Evolutionary conservation across 2,797 vertebrate genomes (phyloP), one percentile per base, ranked within the genome.

Genomic region (Okamejei kenojei): DNA sequence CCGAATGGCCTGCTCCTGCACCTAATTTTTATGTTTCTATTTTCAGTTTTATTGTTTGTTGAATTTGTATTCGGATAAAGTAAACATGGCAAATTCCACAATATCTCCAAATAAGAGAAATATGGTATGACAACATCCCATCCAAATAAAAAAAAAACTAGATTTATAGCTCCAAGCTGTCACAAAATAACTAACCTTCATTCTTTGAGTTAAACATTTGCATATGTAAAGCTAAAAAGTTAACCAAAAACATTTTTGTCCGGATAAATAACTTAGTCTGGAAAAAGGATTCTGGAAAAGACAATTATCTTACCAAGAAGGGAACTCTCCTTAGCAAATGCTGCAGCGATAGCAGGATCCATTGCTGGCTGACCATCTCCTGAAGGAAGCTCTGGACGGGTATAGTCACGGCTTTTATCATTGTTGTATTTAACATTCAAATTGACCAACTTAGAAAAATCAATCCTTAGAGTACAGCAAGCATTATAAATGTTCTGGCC

Each of bases 391-490:
- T 99, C 99, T 2, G 99, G 99, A 76, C 99, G 97, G 4, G 98
- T 99, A 95, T 99, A 99, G 95, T 99, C 99, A 9, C 98, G 97
- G 95, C 98, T 99, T 97, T 99, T 99, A 94, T 99, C 98, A 0
- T 99, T 99, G 97, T 99, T 99, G 97, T 99, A 99, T 95, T 99
- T 99, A 86, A 99, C 99, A 94, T 99, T 99, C 94, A 99, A 97
- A 96, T 99, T 99, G 95, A 99, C 98, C 95, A 99, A 96, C 96
- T 99, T 99, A 94, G 98, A 99, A 96, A 99, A 99, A 96, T 99
- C 98, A 93, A 99, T 99, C 94, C 98, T 98, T 93, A 99, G 97
- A 0, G 99, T 99, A 96, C 99, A 99, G 95, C 99, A 99, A 68
- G 99, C 98, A 94, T 99, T 99, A 95, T 99, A 99, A 95, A 99